These are phyloP conservation scores for Ceyx erithaca DNA, from an alignment of 2,797 vertebrate genomes.

Conservation along the genomic window DNA sequence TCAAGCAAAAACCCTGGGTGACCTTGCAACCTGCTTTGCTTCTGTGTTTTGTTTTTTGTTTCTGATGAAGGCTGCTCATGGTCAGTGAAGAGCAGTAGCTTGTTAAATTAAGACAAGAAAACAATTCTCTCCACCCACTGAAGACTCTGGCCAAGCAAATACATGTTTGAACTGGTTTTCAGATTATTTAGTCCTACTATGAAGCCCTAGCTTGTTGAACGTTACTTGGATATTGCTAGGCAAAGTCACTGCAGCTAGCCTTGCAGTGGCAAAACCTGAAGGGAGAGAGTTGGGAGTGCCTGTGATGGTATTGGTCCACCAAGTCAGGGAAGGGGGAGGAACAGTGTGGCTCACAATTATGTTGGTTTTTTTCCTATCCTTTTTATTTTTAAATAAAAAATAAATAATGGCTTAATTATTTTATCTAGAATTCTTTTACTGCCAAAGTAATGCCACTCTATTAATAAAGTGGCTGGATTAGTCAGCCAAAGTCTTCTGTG, in stretches of 20 bases:
- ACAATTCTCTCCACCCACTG: fast-evolving
- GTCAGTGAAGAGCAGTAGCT: not conserved
- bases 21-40: not conserved
- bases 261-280: not conserved
- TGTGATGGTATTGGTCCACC: not conserved
- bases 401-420: not conserved
- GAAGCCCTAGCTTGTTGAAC: not conserved
- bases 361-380: not conserved
- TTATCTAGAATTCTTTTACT: constrained; percentile 4
- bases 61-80: not conserved
- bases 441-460: not conserved
- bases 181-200: not conserved
- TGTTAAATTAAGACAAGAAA: not conserved
- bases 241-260: not conserved
- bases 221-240: not conserved
- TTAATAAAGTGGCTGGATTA: constrained; percentile 18
- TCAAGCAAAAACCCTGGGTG: not conserved
- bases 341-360: not conserved
- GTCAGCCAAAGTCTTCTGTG: not conserved
- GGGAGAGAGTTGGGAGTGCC: not conserved
- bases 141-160: not conserved
- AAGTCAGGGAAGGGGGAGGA: not conserved
- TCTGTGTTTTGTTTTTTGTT: not conserved
- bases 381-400: not conserved
- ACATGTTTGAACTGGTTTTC: not conserved